These are phyloP conservation scores for Craniophora ligustri DNA, from an alignment of 2,888 invertebrate species.

Conservation along the genomic window DNA sequence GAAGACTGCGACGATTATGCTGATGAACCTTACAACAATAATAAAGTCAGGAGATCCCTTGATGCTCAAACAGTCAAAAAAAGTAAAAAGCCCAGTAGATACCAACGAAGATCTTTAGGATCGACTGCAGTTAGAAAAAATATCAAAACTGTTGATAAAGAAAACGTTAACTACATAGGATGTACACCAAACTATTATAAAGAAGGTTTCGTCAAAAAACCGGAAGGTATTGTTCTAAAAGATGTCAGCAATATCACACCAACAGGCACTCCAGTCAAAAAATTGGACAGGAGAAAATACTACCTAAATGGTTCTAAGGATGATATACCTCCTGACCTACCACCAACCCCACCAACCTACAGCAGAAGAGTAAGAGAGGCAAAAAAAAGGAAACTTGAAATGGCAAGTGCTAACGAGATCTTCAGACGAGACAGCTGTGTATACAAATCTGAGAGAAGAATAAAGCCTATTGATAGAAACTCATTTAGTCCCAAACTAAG, in stretches of 20 bases:
- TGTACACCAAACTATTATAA: conserved; percentile 89
- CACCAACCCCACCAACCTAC: conserved; percentile 81
- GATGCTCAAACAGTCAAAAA: conserved; percentile 80
- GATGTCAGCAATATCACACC: conserved; percentile 90
- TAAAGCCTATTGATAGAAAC: conserved; percentile 69
- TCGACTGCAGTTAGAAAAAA: conserved; percentile 76
- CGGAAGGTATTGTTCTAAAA: conserved; percentile 84
- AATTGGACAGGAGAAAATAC: conserved; percentile 72
- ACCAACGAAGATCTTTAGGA: conserved; percentile 81
- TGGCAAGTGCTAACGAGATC: conserved; percentile 71
- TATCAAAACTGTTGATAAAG: conserved; percentile 77
- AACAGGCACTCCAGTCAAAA: conserved; percentile 77
- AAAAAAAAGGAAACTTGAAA: conserved; percentile 84
- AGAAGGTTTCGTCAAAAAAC: conserved; percentile 88
- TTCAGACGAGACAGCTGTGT: conserved; percentile 76
- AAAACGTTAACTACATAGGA: conserved; percentile 84
- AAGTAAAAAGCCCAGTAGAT: conserved; percentile 83
- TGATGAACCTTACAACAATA: conserved; percentile 64
- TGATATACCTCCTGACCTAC: conserved; percentile 76
- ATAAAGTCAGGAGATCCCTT: conserved; percentile 73
- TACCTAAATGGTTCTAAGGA: conserved; percentile 72
- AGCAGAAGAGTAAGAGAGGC: conserved; percentile 84
- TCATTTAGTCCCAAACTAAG: conserved; percentile 68
- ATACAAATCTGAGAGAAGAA: conserved; percentile 82
- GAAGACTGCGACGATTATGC: conserved; percentile 62